Evolutionary conservation across 1,140 invertebrate genomes (phyloP), one percentile per base, ranked within the genome.

Genomic region (Argopecten irradians): DNA sequence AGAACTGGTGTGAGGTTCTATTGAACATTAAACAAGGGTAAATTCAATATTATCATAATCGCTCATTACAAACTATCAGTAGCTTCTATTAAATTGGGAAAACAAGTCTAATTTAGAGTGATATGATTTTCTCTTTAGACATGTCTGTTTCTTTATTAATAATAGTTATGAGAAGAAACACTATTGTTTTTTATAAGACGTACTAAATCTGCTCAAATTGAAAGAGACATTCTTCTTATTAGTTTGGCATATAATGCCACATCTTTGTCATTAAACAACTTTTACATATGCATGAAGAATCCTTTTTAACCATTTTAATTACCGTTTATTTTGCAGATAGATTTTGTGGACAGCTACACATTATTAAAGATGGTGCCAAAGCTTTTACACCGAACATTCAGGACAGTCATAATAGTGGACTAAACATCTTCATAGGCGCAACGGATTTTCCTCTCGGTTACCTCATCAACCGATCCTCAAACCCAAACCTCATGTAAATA

Each of bases 401-500:
- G 97, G 88, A 95, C 96, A 82, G 96, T 98, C n/a, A 95, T 96
- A 39, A 96, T 98, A 34, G 96, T 96, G 36, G 97, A 98, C 94
- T 96, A 98, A 92, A 96, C 96, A 7, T 86, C 93, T 1, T 97
- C 97, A 0, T 98, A n/a, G 98, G 95, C 97, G 97, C 94, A 96
- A 96, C 95, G 98, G 98, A 14, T 94, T 97, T n/a, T 86, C 97
- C 97, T 8, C 96, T 98, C 86, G 98, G 97, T 96, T 97, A 97
- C n/a, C 97, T 98, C 43, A 97, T 98, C 91, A 96, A 97, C 94
- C n/a, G n/a, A 97, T 97, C 92, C 98, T 98, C 95, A 96, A 98
- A 90, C 98, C n/a, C 98, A n/a, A 97, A 98, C 96, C 96, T 99
- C 32, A 96, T 99, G 94, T 95, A 91, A 93, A 94, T 92, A 82